phyloP scores from a whole-genome alignment of 2,888 invertebrate species.

The Eilema sororculum region DNA sequence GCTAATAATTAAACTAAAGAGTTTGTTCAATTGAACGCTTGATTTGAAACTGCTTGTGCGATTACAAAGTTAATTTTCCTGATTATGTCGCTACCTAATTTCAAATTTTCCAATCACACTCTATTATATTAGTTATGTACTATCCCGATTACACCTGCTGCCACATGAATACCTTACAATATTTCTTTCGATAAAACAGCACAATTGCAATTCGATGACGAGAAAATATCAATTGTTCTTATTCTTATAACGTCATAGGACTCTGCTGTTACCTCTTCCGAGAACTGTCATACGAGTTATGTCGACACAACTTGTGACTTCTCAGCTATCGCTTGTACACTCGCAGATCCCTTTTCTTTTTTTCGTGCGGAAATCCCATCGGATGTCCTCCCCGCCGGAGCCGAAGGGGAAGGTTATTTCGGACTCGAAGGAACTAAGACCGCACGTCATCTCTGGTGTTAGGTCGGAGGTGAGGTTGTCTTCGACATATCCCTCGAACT shows the following conservation, averaged over 20 bases:
- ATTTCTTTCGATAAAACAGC: not conserved
- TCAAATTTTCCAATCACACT: not conserved
- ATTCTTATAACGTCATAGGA: conserved; percentile 3
- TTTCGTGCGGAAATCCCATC: too few species aligned
- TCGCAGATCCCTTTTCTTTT: too few species aligned
- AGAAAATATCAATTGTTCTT: not conserved
- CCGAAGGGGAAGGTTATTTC: too few species aligned
- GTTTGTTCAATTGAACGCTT: not conserved
- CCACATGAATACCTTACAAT: not conserved
- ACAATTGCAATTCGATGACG: conserved; percentile 1
- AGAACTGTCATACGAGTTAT: not conserved
- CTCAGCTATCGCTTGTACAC: not conserved
- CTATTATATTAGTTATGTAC: not conserved
- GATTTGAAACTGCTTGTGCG: not conserved
- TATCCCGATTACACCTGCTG: not conserved
- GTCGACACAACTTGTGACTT: not conserved
- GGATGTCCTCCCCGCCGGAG: too few species aligned
- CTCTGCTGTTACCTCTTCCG: not conserved
- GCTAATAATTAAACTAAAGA: not conserved
- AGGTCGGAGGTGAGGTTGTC: too few species aligned
- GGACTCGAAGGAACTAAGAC: too few species aligned
- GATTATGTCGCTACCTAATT: not conserved
- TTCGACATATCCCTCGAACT: too few species aligned
- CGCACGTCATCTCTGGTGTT: too few species aligned
- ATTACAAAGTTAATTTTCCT: not conserved